A percentile compares a stretch with the other conserved stretches of the same genome.
phyloP scores from a whole-genome alignment of 2,797 vertebrate species.

The Premnoplex brunnescens region DNA sequence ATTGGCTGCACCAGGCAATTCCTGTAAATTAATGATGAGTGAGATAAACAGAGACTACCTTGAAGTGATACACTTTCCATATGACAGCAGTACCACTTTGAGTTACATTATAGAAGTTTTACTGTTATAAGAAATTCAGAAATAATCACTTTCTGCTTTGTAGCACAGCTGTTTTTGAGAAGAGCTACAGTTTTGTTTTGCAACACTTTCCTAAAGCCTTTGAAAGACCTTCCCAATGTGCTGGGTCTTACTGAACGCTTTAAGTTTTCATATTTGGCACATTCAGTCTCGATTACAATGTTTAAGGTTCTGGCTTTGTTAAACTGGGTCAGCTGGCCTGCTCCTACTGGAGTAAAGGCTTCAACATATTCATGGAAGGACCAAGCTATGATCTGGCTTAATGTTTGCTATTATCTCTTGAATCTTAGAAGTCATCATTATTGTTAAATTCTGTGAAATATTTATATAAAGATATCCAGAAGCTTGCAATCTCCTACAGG shows the following conservation, averaged over 20 bases:
- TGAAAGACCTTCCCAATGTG: not conserved
- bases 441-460: not conserved
- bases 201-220: not conserved
- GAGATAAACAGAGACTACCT: constrained; percentile 33
- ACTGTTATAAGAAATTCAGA: not conserved
- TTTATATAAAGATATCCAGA: not conserved
- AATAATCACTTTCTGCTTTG: not conserved
- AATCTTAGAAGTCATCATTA: not conserved
- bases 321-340: not conserved
- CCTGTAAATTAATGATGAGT: constrained; percentile 52
- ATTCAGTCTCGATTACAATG: not conserved
- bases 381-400: not conserved
- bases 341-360: not conserved
- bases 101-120: not conserved
- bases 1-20: not conserved
- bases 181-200: not conserved
- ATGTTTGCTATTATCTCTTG: not conserved
- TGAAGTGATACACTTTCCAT: constrained; percentile 20
- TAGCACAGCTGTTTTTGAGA: not conserved
- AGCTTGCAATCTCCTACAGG: not conserved
- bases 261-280: not conserved
- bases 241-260: not conserved
- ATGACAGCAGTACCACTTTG: not conserved
- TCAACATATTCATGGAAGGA: not conserved
- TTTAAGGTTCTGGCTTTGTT: not conserved